Evolutionary conservation across 2,797 vertebrate genomes (phyloP).

Genomic region (Oophaga sylvatica): DNA sequence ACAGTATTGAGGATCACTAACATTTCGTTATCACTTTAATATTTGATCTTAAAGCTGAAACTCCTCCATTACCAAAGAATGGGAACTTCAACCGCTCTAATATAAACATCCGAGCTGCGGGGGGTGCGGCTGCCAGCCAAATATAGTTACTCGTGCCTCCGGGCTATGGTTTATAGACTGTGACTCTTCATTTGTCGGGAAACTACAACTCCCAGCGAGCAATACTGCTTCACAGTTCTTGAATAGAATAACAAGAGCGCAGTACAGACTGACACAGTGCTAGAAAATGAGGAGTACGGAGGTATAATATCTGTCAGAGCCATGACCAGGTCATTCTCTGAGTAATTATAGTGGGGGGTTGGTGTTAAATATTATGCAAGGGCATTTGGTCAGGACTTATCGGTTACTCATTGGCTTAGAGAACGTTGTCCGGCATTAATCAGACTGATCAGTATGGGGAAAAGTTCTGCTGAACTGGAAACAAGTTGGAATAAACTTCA

Average conservation of each 20-base stretch:
- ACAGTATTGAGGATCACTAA: background rate
- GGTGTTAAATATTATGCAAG: background rate
- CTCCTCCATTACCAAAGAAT: constrained; percentile 21
- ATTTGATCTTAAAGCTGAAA: constrained; percentile 19
- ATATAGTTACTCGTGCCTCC: background rate
- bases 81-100: background rate
- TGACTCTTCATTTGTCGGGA: background rate
- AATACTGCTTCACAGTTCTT: too few relatives aligned
- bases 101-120: background rate
- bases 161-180: background rate
- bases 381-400: background rate
- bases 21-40: background rate
- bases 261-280: background rate
- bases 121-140: background rate
- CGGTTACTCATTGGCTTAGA: background rate
- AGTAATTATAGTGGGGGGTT: background rate
- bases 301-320: too few relatives aligned
- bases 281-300: background rate
- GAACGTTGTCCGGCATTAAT: background rate
- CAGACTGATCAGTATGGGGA: background rate
- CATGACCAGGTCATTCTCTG: too few relatives aligned
- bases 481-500: background rate
- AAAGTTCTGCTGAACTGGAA: background rate
- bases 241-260: background rate
- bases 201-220: constrained; percentile 10